Evolutionary conservation across 64 coral and sea anemone genomes (phyloP).

Genomic region (Acropora tenuis): DNA sequence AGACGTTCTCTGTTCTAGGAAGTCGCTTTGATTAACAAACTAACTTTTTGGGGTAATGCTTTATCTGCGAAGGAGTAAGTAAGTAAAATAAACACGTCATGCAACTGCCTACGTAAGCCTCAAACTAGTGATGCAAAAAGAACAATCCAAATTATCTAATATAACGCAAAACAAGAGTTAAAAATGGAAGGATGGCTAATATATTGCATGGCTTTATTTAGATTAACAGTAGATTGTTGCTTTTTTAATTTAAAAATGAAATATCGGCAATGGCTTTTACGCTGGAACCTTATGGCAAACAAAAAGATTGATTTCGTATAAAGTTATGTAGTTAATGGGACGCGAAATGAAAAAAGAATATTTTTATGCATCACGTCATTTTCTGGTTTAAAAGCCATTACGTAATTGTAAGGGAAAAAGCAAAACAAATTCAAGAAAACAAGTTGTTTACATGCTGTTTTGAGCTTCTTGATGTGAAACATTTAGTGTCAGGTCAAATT

Average conservation of each 20-base stretch:
- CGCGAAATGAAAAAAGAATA: background rate
- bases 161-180: background rate
- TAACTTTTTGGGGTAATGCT: background rate
- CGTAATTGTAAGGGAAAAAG: background rate
- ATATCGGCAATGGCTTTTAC: constrained; percentile 14
- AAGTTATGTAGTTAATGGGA: background rate
- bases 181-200: constrained; percentile 7
- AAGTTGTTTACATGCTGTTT: too few species aligned
- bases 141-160: background rate
- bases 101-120: background rate
- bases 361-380: background rate
- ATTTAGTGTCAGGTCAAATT: too few species aligned
- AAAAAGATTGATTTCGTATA: background rate
- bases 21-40: background rate
- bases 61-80: background rate
- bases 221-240: background rate
- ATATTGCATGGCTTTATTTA: background rate
- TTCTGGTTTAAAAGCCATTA: background rate
- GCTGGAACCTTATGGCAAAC: background rate
- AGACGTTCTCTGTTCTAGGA: background rate
- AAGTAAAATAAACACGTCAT: background rate
- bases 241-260: background rate
- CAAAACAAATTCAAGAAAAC: background rate
- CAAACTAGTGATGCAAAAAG: background rate
- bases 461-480: too few species aligned